Percentiles rank a stretch among this genome's conserved stretches.
Conservation (phyloP, 2,113 vertebrate species). For the Talpa occidentalis region DNA sequence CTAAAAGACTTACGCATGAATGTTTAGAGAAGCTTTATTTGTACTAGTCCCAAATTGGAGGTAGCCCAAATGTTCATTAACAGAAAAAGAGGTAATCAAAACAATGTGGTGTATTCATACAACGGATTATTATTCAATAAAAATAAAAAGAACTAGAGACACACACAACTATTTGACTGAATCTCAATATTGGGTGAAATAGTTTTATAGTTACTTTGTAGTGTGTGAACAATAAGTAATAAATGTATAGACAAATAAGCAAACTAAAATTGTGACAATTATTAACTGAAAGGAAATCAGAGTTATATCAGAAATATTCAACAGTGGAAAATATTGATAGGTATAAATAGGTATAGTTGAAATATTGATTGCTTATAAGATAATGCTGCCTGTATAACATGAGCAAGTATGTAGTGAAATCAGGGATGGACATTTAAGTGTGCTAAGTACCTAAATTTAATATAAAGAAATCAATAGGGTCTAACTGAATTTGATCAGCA, state of each 20-base stretch:
- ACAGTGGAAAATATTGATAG: not conserved
- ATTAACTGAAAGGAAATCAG: not conserved
- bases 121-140: too few relatives aligned
- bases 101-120: too few relatives aligned
- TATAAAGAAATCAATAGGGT: not conserved
- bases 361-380: not conserved
- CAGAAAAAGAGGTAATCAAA: too few relatives aligned
- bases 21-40: too few relatives aligned
- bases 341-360: not conserved
- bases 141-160: too few relatives aligned
- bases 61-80: too few relatives aligned
- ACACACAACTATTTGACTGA: too few relatives aligned
- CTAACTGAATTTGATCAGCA: not conserved
- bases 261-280: not conserved
- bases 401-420: not conserved
- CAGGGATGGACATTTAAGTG: not conserved
- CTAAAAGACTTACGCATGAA: too few relatives aligned
- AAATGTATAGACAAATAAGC: not conserved
- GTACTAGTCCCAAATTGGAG: too few relatives aligned
- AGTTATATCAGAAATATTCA: not conserved
- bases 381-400: not conserved
- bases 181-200: too few relatives aligned
- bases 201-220: not conserved
- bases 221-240: not conserved
- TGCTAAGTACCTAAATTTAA: not conserved